Evolutionary conservation across 2,113 vertebrate species (phyloP).

Genomic region (Triplophysa rosa): DNA sequence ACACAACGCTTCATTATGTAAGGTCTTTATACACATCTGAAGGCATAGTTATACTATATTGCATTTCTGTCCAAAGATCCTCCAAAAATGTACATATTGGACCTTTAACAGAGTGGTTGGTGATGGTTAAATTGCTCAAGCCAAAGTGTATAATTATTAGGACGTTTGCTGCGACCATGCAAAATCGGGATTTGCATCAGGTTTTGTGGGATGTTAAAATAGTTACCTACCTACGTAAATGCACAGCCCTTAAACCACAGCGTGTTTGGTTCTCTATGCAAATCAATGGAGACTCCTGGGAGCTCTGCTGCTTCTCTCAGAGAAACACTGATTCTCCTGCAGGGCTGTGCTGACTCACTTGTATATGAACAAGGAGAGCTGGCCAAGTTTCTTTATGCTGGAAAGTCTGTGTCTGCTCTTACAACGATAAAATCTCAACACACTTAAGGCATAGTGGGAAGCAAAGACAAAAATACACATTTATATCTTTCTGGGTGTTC

Average conservation of each 20-base stretch:
- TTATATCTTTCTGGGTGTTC: too few relatives aligned
- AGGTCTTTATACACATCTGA: too few relatives aligned
- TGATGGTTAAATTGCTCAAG: too few relatives aligned
- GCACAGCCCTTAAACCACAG: neutral
- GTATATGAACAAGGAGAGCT: neutral
- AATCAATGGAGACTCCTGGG: neutral
- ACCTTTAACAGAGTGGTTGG: too few relatives aligned
- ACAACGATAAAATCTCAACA: neutral
- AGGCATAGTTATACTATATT: too few relatives aligned
- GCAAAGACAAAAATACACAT: too few relatives aligned
- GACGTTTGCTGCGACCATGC: too few relatives aligned
- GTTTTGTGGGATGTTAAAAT: constrained; percentile 6
- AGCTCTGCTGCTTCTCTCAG: constrained; percentile 9
- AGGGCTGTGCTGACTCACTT: neutral
- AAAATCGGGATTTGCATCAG: constrained; percentile 2
- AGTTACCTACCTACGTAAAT: neutral
- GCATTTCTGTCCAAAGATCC: too few relatives aligned
- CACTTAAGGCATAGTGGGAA: too few relatives aligned
- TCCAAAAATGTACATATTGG: too few relatives aligned
- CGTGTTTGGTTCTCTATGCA: neutral
- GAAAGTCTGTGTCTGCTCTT: neutral
- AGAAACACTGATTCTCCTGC: neutral
- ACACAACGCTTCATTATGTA: too few relatives aligned
- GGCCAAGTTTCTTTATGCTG: neutral
- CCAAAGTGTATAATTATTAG: too few relatives aligned